Evolutionary conservation across 2,797 vertebrate genomes (phyloP), one percentile per base, ranked within the genome.

Genomic region (Octomys mimax): DNA sequence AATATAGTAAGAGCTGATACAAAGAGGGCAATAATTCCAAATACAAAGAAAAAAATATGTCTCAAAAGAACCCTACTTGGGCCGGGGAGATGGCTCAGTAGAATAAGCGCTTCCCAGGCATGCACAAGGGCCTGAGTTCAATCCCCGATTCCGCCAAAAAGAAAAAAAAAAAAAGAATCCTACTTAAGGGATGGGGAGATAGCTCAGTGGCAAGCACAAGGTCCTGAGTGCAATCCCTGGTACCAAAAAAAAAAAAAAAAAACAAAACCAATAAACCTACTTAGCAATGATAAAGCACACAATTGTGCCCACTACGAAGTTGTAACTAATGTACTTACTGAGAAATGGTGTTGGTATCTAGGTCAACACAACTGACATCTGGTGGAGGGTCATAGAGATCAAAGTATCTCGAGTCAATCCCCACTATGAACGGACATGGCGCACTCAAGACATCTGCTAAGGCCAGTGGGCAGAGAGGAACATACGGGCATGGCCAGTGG

Each of bases 291-390:
- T 8, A 94, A 95, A 96, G 96, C 46, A 90, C 4, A 89, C 52
- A 82, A 28, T 84, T n/a, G 86, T 5, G 89, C 57, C 59, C 0
- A 89, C 5, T 64, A 91, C 31, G 14, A 94, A 92, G 54, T 59
- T 94, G 31, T 64, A 57, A 62, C 77, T 39, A 54, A 10, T 87
- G 92, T 98, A 99, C 99, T 99, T 99, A 99, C 99, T 99, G 99
- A 95, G 99, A 99, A 98, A 99, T 99, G 87, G 99, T 99, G 98
- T 99, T 99, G 98, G 99, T 99, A 98, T 99, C 99, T 98, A 99
- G 98, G 98, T 99, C 99, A 98, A 99, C 99, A 92, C 99, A 99
- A 98, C 99, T 99, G 97, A 99, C 99, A 96, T 99, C 99, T 19
- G 99, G 98, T 14, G 99, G 99, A 96, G 99, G 99, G 94, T 99